phyloP scores from a whole-genome alignment of 2,797 vertebrate species.

The Rhinogobio ventralis region DNA sequence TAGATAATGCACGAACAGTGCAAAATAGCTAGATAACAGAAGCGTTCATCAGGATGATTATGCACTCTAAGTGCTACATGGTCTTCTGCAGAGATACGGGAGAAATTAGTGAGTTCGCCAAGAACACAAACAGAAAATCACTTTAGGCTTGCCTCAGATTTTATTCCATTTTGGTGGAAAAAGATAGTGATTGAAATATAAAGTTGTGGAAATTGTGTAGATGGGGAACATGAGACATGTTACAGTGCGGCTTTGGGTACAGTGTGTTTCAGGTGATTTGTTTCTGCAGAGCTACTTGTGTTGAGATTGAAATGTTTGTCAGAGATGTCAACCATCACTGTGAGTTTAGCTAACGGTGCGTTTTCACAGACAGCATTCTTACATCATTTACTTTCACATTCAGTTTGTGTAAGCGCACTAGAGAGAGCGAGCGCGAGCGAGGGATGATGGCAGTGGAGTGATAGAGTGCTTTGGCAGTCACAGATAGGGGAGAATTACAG shows the following conservation, averaged over 20 bases:
- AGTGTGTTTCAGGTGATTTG: conserved; percentile 19
- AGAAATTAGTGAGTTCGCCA: background rate
- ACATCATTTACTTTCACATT: conserved; percentile 51
- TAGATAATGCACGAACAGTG: background rate
- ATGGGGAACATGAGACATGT: background rate
- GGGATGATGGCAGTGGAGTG: conserved; percentile 42
- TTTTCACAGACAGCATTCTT: conserved; percentile 44
- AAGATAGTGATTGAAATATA: conserved; percentile 11
- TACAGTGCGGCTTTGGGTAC: background rate
- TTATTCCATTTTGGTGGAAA: background rate
- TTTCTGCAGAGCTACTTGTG: conserved; percentile 23
- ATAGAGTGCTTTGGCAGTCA: conserved; percentile 45
- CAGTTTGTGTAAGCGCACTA: conserved; percentile 20
- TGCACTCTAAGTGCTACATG: background rate
- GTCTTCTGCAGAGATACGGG: background rate
- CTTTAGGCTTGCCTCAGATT: background rate
- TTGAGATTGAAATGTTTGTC: conserved; percentile 52
- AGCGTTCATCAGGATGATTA: background rate
- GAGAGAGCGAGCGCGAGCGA: conserved; percentile 9
- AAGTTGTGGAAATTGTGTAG: conserved; percentile 12
- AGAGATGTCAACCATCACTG: conserved; percentile 42
- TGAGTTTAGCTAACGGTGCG: conserved; percentile 40
- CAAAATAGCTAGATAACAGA: background rate
- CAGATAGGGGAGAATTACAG: conserved; percentile 50
- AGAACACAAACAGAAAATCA: background rate